Evolutionary conservation across 2,113 vertebrate genomes (phyloP).

Genomic region (Chamaea fasciata): DNA sequence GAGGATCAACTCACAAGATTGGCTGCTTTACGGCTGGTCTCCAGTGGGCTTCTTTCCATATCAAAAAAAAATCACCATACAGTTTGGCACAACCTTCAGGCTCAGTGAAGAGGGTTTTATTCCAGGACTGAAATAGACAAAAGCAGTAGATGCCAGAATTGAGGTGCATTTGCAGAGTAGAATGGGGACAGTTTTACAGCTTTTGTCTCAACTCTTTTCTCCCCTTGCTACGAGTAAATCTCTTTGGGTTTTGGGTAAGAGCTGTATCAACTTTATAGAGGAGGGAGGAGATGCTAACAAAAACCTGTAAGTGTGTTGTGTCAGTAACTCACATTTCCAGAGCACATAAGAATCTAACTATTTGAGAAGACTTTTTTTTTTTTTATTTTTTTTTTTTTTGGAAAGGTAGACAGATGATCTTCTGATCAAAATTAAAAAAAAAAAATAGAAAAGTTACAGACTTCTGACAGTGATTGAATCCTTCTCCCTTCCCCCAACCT

Average conservation of each 20-base stretch:
- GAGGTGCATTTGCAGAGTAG: neutral
- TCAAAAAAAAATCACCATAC: slow-evolving; percentile 22
- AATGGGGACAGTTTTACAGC: slow-evolving; percentile 4
- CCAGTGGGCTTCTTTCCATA: slow-evolving; percentile 15
- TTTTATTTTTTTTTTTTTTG: no score
- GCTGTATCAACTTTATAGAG: neutral
- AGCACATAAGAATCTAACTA: neutral
- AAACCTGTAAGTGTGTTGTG: neutral
- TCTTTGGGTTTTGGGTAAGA: slow-evolving; percentile 15
- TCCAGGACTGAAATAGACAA: slow-evolving; percentile 28
- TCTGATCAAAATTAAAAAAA: neutral
- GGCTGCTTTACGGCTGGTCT: neutral
- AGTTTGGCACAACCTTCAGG: slow-evolving; percentile 29
- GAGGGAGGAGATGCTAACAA: neutral
- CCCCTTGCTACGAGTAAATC: neutral
- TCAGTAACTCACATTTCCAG: neutral
- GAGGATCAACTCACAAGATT: slow-evolving; percentile 8
- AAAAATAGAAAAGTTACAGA: neutral
- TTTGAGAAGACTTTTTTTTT: neutral
- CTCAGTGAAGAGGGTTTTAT: slow-evolving; percentile 11
- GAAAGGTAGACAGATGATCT: slow-evolving; percentile 8
- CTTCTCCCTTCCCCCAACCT: slow-evolving; percentile 32
- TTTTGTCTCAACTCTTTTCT: slow-evolving; percentile 27
- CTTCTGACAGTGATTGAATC: neutral
- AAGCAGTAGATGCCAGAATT: slow-evolving; percentile 8